A percentile compares a stretch with the other conserved stretches of the same genome.
These are phyloP conservation scores for Carapus acus DNA, from an alignment of 2,797 vertebrate genomes.

Conservation along the genomic window DNA sequence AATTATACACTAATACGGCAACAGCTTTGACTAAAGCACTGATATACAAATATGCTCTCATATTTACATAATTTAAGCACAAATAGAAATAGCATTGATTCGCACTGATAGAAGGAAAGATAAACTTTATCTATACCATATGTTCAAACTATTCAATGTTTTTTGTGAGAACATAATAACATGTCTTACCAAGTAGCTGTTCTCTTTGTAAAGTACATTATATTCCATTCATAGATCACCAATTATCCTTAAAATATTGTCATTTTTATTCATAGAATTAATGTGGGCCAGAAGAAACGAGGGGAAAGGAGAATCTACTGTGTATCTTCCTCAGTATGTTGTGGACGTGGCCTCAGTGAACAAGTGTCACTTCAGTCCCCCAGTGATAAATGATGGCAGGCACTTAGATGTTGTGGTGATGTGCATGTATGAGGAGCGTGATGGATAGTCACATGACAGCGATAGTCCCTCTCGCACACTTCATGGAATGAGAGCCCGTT, in stretches of 20 bases:
- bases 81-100: constrained; percentile 30
- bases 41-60: constrained; percentile 58
- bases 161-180: constrained; percentile 3
- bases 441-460: constrained; percentile 68
- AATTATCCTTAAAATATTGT: constrained; percentile 28
- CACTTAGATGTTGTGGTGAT: constrained; percentile 81
- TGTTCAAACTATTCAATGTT: constrained; percentile 15
- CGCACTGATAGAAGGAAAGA: constrained; percentile 22
- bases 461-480: constrained; percentile 75
- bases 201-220: constrained; percentile 30
- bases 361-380: constrained; percentile 67
- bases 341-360: constrained; percentile 25
- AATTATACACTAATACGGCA: constrained; percentile 29
- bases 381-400: constrained; percentile 78
- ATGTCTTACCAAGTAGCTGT: constrained; percentile 15
- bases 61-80: constrained; percentile 53
- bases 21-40: constrained; percentile 31
- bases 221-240: constrained; percentile 10
- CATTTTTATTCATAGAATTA: constrained; percentile 10
- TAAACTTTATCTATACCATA: constrained; percentile 13
- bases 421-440: constrained; percentile 52
- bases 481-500: constrained; percentile 54
- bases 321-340: constrained; percentile 13
- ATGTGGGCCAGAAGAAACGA: constrained; percentile 15
- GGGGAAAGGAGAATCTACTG: too few species aligned